phyloP scores from a whole-genome alignment of 2,113 vertebrate genomes.

The Mesoclemmys tuberculata region DNA sequence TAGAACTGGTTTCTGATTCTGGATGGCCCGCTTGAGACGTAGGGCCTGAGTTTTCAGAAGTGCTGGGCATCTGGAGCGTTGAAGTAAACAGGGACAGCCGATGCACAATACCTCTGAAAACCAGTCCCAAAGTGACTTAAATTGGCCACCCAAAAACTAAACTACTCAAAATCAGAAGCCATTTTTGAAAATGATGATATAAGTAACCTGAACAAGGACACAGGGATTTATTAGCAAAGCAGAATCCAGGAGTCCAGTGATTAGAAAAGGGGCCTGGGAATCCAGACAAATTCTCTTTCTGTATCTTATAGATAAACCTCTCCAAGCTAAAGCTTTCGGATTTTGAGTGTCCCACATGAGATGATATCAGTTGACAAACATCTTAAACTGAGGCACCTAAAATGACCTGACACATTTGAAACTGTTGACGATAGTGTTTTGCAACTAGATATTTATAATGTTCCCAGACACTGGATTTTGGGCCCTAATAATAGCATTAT shows the following conservation, averaged over 20 bases:
- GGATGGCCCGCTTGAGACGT: no score
- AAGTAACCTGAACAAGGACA: not conserved
- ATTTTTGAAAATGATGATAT: not conserved
- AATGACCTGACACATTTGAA: not conserved
- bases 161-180: not conserved
- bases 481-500: slow-evolving; percentile 27
- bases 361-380: not conserved
- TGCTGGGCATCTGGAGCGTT: not conserved
- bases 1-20: no score
- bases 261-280: not conserved
- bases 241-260: not conserved
- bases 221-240: not conserved
- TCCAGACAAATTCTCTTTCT: not conserved
- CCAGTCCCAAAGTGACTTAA: not conserved
- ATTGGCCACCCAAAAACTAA: not conserved
- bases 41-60: no score
- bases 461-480: not conserved
- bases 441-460: not conserved
- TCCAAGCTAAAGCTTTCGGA: slow-evolving; percentile 2
- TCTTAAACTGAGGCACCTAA: not conserved
- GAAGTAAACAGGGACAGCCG: not conserved
- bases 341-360: not conserved
- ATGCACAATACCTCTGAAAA: not conserved
- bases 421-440: not conserved
- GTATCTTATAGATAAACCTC: not conserved